Evolutionary conservation across 1,140 invertebrate species (phyloP).

Genomic region (Drosophila bifasciata): DNA sequence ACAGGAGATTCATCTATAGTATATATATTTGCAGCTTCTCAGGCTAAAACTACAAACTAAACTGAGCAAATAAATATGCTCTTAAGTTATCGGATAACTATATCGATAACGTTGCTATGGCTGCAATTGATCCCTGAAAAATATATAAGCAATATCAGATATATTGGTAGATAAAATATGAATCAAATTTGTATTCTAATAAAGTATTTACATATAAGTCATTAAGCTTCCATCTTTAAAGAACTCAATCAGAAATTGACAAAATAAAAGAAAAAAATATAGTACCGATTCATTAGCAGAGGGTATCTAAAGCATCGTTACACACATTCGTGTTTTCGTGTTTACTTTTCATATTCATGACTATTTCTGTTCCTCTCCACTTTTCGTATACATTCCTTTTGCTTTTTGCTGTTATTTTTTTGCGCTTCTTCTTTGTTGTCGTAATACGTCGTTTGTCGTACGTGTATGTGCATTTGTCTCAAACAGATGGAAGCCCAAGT

Average conservation of each 20-base stretch:
- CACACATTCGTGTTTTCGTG: background rate
- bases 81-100: too few species aligned
- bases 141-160: too few species aligned
- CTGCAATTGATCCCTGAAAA: too few species aligned
- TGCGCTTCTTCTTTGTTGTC: slow-evolving; percentile 6
- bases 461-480: too few species aligned
- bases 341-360: slow-evolving; percentile 3
- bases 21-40: too few species aligned
- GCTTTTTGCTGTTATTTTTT: background rate
- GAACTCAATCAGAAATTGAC: background rate
- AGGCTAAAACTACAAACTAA: too few species aligned
- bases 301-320: background rate
- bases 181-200: background rate
- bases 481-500: too few species aligned
- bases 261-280: background rate
- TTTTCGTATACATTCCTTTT: slow-evolving; percentile 7
- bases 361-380: background rate
- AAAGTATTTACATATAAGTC: slow-evolving; percentile 21
- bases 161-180: background rate
- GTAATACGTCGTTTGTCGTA: too few species aligned
- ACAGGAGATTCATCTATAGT: too few species aligned
- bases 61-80: too few species aligned
- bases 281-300: too few species aligned
- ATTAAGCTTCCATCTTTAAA: slow-evolving; percentile 12
- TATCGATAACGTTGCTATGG: too few species aligned